Percentiles rank a stretch among this genome's conserved stretches.
These are phyloP conservation scores for Hipparchia semele DNA, from an alignment of 2,888 invertebrate species.

Conservation along the genomic window DNA sequence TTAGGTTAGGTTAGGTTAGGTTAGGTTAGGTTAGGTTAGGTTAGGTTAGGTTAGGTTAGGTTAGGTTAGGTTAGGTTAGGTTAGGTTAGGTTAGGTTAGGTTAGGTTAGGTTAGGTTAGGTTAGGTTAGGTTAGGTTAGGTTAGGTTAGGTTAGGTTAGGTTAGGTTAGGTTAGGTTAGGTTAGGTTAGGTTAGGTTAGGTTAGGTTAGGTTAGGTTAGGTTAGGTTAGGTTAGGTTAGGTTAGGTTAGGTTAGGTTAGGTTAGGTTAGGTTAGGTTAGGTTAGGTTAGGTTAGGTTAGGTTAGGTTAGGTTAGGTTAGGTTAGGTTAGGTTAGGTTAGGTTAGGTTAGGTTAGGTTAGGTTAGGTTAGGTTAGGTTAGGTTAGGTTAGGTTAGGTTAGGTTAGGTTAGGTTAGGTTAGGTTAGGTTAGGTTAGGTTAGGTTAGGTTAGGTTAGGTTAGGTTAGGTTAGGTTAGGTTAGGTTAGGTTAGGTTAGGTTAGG, in stretches of 20 bases:
- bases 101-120: slow-evolving; percentile 42
- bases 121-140: slow-evolving; percentile 43
- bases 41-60: slow-evolving; percentile 43
- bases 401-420: too few relatives aligned
- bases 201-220: slow-evolving; percentile 28
- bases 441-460: too few relatives aligned
- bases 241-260: too few relatives aligned
- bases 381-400: too few relatives aligned
- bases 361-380: too few relatives aligned
- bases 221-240: too few relatives aligned
- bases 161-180: slow-evolving; percentile 24
- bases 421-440: too few relatives aligned
- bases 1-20: slow-evolving; percentile 26
- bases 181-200: slow-evolving; percentile 43
- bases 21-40: slow-evolving; percentile 44
- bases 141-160: slow-evolving; percentile 42
- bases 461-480: too few relatives aligned
- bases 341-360: slow-evolving; percentile 39
- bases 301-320: slow-evolving; percentile 15
- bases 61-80: slow-evolving; percentile 44
- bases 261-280: slow-evolving; percentile 18
- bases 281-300: slow-evolving; percentile 18
- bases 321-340: slow-evolving; percentile 12
- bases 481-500: too few relatives aligned
- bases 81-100: slow-evolving; percentile 43